Evolutionary conservation across 2,888 invertebrate genomes (phyloP).

Genomic region (Uloborus plumipes): DNA sequence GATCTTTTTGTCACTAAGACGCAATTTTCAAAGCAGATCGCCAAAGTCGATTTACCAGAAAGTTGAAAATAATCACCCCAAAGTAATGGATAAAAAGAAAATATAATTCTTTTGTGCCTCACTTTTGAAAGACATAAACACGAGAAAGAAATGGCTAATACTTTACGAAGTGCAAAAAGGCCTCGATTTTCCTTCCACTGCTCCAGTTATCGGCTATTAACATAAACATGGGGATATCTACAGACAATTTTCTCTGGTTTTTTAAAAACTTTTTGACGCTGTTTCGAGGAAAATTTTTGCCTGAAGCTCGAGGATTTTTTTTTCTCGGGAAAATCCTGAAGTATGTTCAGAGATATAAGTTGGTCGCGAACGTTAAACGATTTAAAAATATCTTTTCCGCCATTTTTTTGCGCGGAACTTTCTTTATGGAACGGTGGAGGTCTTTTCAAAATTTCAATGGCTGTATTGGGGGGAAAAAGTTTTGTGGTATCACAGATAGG

Average conservation of each 20-base stretch:
- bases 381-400: constrained; percentile 42
- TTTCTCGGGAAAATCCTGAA: constrained; percentile 39
- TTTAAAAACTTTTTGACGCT: constrained; percentile 29
- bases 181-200: constrained; percentile 54
- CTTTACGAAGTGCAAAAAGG: constrained; percentile 47
- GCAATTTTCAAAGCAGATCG: no score
- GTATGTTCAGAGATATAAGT: constrained; percentile 36
- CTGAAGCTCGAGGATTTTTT: constrained; percentile 20
- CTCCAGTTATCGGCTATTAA: constrained; percentile 55
- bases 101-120: constrained; percentile 30
- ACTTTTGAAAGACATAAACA: constrained; percentile 34
- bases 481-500: constrained; percentile 12
- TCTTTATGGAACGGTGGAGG: constrained; percentile 46
- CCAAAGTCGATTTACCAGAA: no score
- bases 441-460: constrained; percentile 38
- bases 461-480: constrained; percentile 3
- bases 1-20: no score
- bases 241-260: constrained; percentile 31
- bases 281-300: constrained; percentile 51
- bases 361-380: constrained; percentile 43
- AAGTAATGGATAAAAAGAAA: no score
- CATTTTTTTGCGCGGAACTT: constrained; percentile 34
- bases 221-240: constrained; percentile 52
- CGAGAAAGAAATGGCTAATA: constrained; percentile 35
- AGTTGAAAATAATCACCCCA: no score